Conservation (phyloP, 2,888 invertebrate species). For the Andrena minutula region DNA sequence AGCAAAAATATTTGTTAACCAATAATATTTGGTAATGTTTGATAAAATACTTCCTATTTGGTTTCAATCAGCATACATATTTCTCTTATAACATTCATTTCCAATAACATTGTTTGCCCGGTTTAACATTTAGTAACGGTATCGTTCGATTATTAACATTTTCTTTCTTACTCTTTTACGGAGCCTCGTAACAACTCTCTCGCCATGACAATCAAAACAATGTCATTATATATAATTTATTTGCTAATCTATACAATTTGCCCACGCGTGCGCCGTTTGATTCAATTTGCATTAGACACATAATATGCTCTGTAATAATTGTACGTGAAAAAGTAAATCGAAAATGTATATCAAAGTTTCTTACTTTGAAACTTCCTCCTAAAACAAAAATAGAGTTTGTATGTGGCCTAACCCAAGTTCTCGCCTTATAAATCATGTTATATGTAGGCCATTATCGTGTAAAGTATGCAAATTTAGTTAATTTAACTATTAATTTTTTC, state of each 20-base stretch:
- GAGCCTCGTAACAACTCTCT: constrained; percentile 1
- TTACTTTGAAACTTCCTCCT: neutral
- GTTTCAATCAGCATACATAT: constrained; percentile 16
- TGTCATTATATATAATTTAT: neutral
- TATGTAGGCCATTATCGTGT: neutral
- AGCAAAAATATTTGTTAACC: neutral
- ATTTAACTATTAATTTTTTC: neutral
- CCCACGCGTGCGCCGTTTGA: neutral
- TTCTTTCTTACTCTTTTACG: neutral
- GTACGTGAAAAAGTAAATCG: neutral
- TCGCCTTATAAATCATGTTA: neutral
- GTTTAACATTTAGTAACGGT: neutral
- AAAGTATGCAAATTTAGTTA: neutral
- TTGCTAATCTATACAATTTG: neutral
- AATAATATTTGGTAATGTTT: constrained; percentile 3
- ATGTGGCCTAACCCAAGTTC: neutral
- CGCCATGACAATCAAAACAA: neutral
- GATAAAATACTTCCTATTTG: constrained; percentile 11
- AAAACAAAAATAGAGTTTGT: neutral
- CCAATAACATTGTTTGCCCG: constrained; percentile 5
- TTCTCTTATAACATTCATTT: constrained; percentile 26
- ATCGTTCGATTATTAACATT: neutral
- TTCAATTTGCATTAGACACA: neutral
- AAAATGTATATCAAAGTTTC: neutral
- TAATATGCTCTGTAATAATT: neutral